A percentile compares a stretch with the other conserved stretches of the same genome.
Conservation (phyloP, 1,140 invertebrate species). For the Conus betulinus region DNA sequence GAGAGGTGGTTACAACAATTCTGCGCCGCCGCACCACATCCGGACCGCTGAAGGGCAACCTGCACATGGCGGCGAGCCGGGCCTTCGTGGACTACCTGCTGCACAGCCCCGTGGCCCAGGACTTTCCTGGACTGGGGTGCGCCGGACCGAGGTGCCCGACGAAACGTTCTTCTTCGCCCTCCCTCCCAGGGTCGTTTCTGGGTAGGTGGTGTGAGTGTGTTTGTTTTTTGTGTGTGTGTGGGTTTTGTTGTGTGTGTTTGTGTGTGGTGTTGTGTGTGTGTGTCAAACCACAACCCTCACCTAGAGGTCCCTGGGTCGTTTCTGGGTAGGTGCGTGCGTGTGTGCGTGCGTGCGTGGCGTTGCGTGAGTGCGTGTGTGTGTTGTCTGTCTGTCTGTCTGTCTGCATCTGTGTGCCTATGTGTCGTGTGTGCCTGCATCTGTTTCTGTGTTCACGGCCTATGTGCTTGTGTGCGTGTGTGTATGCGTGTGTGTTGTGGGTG, state of each 20-base stretch:
- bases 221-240: no score
- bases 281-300: no score
- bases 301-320: constrained; percentile 7
- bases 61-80: constrained; percentile 52
- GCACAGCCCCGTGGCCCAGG: constrained; percentile 37
- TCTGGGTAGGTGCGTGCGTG: constrained; percentile 47
- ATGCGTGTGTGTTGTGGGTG: no score
- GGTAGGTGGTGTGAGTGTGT: constrained; percentile 29
- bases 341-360: no score
- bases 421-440: no score
- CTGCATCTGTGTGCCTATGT: no score
- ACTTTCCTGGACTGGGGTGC: constrained; percentile 59
- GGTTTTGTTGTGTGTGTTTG: no score
- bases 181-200: constrained; percentile 55
- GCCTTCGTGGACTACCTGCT: constrained; percentile 58
- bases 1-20: constrained; percentile 46
- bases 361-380: no score
- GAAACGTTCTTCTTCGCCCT: constrained; percentile 68
- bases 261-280: no score
- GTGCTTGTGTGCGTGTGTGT: no score
- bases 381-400: no score
- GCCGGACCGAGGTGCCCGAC: constrained; percentile 57
- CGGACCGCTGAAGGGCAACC: constrained; percentile 55
- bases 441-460: no score
- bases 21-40: constrained; percentile 47